phyloP scores from a whole-genome alignment of 2,113 vertebrate genomes.

The Sphaerodactylus townsendi region DNA sequence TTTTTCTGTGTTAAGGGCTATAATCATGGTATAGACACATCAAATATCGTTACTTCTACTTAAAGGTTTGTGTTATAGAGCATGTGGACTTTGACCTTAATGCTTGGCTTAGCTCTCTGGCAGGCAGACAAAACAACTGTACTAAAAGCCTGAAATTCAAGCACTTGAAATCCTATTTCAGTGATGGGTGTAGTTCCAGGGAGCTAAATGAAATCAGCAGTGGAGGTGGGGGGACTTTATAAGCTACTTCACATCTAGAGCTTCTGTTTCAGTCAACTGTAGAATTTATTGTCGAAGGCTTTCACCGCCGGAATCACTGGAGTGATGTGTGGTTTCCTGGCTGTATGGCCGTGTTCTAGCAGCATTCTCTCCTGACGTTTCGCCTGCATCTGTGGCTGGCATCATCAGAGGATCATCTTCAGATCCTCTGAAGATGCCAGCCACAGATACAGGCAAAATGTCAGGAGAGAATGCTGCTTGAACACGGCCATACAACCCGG shows the following conservation, averaged over 20 bases:
- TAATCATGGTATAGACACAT: neutral
- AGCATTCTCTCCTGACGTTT: too few relatives aligned
- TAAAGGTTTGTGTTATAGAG: neutral
- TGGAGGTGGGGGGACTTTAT: neutral
- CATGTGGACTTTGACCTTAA: constrained; percentile 26
- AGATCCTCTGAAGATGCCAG: too few relatives aligned
- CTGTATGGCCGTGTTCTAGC: too few relatives aligned
- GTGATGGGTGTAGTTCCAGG: neutral
- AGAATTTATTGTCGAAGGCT: too few relatives aligned
- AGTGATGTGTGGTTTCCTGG: too few relatives aligned
- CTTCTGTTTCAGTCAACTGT: rapidly evolving
- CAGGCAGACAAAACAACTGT: neutral
- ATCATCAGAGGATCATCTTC: too few relatives aligned
- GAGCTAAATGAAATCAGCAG: neutral
- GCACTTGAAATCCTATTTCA: neutral
- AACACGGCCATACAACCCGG: too few relatives aligned
- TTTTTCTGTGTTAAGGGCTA: rapidly evolving
- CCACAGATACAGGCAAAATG: too few relatives aligned
- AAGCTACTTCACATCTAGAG: neutral
- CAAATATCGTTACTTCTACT: neutral
- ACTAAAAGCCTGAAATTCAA: constrained; percentile 16
- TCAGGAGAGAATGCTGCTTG: too few relatives aligned
- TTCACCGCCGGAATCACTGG: too few relatives aligned
- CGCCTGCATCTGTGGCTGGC: too few relatives aligned
- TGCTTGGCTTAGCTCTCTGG: neutral